Evolutionary conservation across 30 jellyfish, hydroid and myxozoan genomes (phyloP).

Genomic region (Aurelia aurita): DNA sequence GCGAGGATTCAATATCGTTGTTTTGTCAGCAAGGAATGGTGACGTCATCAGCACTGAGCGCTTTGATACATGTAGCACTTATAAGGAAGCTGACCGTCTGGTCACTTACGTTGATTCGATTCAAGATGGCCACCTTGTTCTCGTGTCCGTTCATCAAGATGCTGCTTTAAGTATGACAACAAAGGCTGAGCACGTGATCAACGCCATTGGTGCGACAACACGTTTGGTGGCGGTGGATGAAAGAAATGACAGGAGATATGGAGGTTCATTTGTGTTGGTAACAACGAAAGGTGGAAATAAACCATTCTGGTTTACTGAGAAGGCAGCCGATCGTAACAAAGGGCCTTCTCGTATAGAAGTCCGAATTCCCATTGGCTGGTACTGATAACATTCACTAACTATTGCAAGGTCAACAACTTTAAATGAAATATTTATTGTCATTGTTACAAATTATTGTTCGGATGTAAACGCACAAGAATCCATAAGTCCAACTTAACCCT

Average conservation of each 20-base stretch:
- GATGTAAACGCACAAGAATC: too few relatives aligned
- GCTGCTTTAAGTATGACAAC: neutral
- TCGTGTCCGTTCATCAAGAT: neutral
- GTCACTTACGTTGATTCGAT: neutral
- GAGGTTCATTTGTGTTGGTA: neutral
- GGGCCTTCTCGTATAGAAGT: too few relatives aligned
- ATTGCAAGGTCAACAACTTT: too few relatives aligned
- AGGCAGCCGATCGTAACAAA: too few relatives aligned
- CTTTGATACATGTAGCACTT: neutral
- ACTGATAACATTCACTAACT: too few relatives aligned
- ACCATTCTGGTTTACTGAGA: constrained; percentile 16
- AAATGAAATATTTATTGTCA: too few relatives aligned
- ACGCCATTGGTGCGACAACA: neutral
- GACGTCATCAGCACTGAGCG: neutral
- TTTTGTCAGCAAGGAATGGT: neutral
- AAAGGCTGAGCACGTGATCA: neutral
- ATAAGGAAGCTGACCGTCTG: neutral
- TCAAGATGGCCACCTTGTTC: neutral
- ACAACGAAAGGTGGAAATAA: constrained; percentile 8
- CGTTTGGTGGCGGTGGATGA: neutral
- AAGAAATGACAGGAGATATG: neutral
- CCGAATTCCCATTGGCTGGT: too few relatives aligned
- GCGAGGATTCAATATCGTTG: neutral
- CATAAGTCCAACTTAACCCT: too few relatives aligned
- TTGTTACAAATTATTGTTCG: too few relatives aligned